Evolutionary conservation across 2,888 invertebrate species (phyloP).

Genomic region (Coelopa pilipes): DNA sequence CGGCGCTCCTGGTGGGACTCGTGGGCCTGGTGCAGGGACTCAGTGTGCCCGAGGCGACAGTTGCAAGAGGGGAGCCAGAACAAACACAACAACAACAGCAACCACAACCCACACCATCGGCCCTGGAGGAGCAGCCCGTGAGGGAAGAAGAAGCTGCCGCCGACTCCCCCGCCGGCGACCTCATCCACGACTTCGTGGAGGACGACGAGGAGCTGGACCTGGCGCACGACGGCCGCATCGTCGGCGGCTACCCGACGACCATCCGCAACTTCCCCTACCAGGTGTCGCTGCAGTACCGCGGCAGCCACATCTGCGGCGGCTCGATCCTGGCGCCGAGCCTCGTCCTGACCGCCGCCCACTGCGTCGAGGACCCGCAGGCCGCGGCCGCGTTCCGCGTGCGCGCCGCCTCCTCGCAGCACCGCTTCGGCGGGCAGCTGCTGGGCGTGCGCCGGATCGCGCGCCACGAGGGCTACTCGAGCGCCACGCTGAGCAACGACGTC

Average conservation of each 20-base stretch:
- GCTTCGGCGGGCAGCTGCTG: slow-evolving; percentile 52
- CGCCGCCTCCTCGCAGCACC: slow-evolving; percentile 52
- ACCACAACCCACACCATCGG: too few species aligned
- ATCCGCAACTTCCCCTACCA: slow-evolving; percentile 46
- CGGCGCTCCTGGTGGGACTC: too few species aligned
- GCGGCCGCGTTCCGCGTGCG: slow-evolving; percentile 52
- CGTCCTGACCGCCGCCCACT: slow-evolving; percentile 49
- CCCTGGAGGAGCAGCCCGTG: too few species aligned
- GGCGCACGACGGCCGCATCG: slow-evolving; percentile 46
- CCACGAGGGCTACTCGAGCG: slow-evolving; percentile 51
- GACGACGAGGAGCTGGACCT: background rate
- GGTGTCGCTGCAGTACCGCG: slow-evolving; percentile 44
- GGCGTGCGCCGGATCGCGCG: slow-evolving; percentile 51
- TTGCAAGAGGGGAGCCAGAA: too few species aligned
- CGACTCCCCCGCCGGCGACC: too few species aligned
- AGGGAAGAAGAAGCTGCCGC: too few species aligned
- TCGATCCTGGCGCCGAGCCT: slow-evolving; percentile 44
- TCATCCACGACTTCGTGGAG: too few species aligned
- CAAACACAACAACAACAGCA: too few species aligned
- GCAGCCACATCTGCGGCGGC: slow-evolving; percentile 47
- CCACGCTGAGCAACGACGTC: slow-evolving; percentile 55
- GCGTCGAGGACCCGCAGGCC: slow-evolving; percentile 48
- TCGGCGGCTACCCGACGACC: slow-evolving; percentile 45
- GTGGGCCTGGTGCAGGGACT: too few species aligned
- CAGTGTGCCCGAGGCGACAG: too few species aligned